Evolutionary conservation across 2,888 invertebrate species (phyloP).

Genomic region (Resseliella maxima): DNA sequence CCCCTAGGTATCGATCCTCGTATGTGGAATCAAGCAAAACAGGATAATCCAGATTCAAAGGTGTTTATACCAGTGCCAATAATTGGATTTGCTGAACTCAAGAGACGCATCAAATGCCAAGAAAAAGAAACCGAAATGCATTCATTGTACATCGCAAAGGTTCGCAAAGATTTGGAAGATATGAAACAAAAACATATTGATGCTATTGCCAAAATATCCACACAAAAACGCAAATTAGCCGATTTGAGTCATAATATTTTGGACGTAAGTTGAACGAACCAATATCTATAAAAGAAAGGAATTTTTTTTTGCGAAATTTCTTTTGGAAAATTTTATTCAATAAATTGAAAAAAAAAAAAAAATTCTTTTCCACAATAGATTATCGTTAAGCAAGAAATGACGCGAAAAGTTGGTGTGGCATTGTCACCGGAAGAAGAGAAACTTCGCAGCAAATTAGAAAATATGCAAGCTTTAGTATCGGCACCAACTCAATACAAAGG

Average conservation of each 20-base stretch:
- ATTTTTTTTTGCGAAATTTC: not conserved
- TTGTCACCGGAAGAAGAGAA: slow-evolving; percentile 91
- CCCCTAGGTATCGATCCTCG: slow-evolving; percentile 86
- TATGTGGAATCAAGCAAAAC: slow-evolving; percentile 95
- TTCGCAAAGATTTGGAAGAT: slow-evolving; percentile 80
- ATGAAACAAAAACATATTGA: slow-evolving; percentile 85
- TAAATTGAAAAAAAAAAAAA: too few relatives aligned
- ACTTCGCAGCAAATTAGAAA: slow-evolving; percentile 86
- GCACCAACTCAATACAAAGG: slow-evolving; percentile 94
- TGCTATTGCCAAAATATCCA: slow-evolving; percentile 82
- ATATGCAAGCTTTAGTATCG: slow-evolving; percentile 86
- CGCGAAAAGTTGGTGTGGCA: slow-evolving; percentile 87
- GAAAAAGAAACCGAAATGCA: slow-evolving; percentile 86
- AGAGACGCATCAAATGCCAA: slow-evolving; percentile 85
- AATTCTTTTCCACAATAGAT: slow-evolving; percentile 71
- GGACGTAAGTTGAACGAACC: slow-evolving; percentile 70
- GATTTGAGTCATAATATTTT: slow-evolving; percentile 86
- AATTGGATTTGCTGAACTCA: slow-evolving; percentile 86
- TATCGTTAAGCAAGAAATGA: slow-evolving; percentile 87
- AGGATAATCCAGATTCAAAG: slow-evolving; percentile 93
- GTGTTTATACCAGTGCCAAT: slow-evolving; percentile 94
- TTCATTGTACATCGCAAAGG: slow-evolving; percentile 81
- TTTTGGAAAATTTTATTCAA: slow-evolving; percentile 18
- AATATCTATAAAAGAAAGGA: too few relatives aligned
- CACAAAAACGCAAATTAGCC: slow-evolving; percentile 83